These are phyloP conservation scores for Brachionus koreanus DNA, from an alignment of 1,140 invertebrate species.

Conservation along the genomic window DNA sequence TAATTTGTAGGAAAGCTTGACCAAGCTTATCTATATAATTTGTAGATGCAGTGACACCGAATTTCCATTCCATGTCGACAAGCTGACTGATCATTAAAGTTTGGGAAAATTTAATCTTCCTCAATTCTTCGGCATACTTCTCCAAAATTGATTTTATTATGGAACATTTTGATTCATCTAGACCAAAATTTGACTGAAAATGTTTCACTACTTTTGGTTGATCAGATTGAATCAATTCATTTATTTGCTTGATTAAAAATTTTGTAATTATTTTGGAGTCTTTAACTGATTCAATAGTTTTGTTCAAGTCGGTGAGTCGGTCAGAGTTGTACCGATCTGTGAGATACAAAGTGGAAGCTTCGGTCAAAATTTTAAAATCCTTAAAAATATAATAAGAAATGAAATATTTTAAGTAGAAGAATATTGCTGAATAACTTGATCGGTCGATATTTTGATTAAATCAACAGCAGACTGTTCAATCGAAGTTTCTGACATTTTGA, in stretches of 20 bases:
- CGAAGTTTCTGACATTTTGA: background rate
- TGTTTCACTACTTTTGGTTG: conserved; percentile 22
- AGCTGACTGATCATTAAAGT: conserved; percentile 50
- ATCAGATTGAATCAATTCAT: background rate
- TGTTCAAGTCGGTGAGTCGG: background rate
- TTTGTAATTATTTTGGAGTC: background rate
- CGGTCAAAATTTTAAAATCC: conserved; percentile 10
- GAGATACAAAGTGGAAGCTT: background rate
- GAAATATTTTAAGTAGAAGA: no score
- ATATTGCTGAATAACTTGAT: background rate
- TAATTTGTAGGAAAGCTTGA: conserved; percentile 63
- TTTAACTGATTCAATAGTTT: background rate
- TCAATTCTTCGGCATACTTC: conserved; percentile 11
- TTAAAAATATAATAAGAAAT: background rate
- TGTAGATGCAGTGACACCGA: conserved; percentile 63
- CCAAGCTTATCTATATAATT: conserved; percentile 62
- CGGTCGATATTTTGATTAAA: background rate
- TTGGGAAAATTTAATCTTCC: background rate
- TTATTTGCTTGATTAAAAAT: conserved; percentile 18
- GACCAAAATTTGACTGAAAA: conserved; percentile 28
- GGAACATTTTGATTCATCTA: background rate
- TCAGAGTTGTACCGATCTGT: background rate
- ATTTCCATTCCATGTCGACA: conserved; percentile 59
- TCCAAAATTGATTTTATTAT: conserved; percentile 40
- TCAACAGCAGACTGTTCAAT: background rate